Base-by-base conservation (phyloP, 2,797 vertebrate genomes). In the Nyctalus aviator region DNA sequence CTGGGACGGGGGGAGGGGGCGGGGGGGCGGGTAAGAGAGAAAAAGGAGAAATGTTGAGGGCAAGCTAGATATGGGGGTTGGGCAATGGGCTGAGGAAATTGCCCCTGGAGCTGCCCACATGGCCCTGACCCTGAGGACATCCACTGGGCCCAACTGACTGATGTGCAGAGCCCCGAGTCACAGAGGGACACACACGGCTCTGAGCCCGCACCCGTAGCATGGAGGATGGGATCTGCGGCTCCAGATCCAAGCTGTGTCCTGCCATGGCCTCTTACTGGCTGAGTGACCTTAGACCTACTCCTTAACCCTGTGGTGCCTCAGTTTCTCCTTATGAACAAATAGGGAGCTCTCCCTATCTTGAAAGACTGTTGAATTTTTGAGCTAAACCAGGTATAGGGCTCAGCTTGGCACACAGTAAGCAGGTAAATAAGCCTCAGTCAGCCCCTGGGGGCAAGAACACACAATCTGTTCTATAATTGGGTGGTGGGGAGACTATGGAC, bases 401-500 rank as follows among this genome's bases (percentile, higher is more conserved):
- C 32, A 23, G 75, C 30, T 50, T 9, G 20, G 35, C 17, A 59
- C 32, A 53, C 27, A 18, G 7, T 25, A 11, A 23, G 64, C 44
- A 53, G 57, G 20, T 57, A 66, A 64, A 6, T 14, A 21, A 17
- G 57, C 44, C 18, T 44, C 71, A 68, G 0, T 14, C 0, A 15
- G 25, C 23, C 3, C 7, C 21, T 79, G 0, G 2, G 3, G 44
- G 27, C 71, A 27, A 11, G 62, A 27, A 17, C 50, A 55, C 3
- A 25, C 0, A 1, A 1, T 6, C 4, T 1, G 13, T 3, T 21
- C 73, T n/a, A 0, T 20, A 1, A 13, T 0, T 6, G 14, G 23
- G 21, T 18, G 1, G 13, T 14, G 1, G 13, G 13, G 17, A 46
- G n/a, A 13, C 8, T 15, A 0, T 17, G 59, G 44, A 46, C 18